Base-by-base conservation (phyloP, 1,140 invertebrate genomes). In the fruit fly (Drosophila melanogaster) region DNA sequence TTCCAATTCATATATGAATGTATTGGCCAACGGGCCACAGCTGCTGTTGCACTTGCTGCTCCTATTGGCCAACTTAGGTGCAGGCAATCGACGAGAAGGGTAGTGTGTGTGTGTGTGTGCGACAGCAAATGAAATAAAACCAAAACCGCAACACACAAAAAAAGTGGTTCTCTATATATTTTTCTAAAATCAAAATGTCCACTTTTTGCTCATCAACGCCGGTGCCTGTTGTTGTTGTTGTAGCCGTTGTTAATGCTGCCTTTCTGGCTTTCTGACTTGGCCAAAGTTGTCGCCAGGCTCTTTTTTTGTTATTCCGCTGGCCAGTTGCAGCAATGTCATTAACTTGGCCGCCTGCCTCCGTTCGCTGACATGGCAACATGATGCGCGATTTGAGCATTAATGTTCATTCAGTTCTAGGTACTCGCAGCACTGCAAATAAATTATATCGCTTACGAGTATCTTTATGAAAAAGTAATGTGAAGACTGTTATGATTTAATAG, bases 161-260 rank as follows among this genome's bases (percentile, higher is more conserved):
- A 89, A 89, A 89, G 84, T 89, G 85, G 84, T 89, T 89, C 79
- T 89, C 84, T 89, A 89, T 89, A 89, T 84, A 89, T 79, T 89
- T 87, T 89, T 84, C 84, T 89, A 89, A 89, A 89, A 84, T 89
- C 84, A 89, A 89, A 89, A 89, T 84, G 84, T 78, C 84, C 80
- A 89, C 57, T 89, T 89, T 87, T 89, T 86, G 84, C 81, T 89
- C 84, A 89, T 89, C 84, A 89, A 89, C 84, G 83, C 81, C 55
- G 61, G 22, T 35, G 41, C 47, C 50, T 41, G 58, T 71, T 71
- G 62, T 60, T 61, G 30, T 64, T 75, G 73, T 40, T 75, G 53
- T n/a, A n/a, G n/a, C 30, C 49, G 61, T 26, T 67, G 24, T 14
- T 43, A 30, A 38, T 33, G 77, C 55, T 65, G 53, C 60, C 55